Evolutionary conservation across 2,113 vertebrate genomes (phyloP), one percentile per base, ranked within the genome.

Genomic region (Sebastes fasciatus): DNA sequence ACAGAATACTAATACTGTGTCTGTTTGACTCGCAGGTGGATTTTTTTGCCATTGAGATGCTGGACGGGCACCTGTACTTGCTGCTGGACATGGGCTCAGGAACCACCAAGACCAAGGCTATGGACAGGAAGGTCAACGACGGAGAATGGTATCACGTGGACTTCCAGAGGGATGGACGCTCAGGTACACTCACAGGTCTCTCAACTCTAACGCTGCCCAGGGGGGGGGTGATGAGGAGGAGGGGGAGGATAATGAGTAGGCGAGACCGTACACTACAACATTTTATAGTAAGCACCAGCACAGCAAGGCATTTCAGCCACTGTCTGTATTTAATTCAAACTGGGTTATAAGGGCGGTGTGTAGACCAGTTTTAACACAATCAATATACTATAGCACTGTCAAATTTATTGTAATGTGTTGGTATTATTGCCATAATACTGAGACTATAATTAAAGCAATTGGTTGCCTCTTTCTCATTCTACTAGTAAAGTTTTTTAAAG

Each of bases 81-180:
- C 95, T 99, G 66, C 91, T 99, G 79, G 98, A 99, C 93, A 99
- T 99, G 98, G 98, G 98, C 67, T 99, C 98, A 17, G 98, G 98
- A 87, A 99, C 98, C 85, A 99, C 98, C 86, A 99, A 99, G 94
- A 98, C 97, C 81, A 97, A 95, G 91, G 97, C 98, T 48, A 94
- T 98, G 9, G 97, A 97, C 93, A 97, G 94, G 90, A 99, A 99
- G 78, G 98, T 99, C 84, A 99, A 99, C 79, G 98, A 99, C 8
- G 98, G 98, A 72, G 98, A 99, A 87, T 99, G 98, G 98, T 99
- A 99, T 91, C 98, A 99, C 0, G 98, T 99, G 79, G 98, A 99
- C 93, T 99, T 99, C 86, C 98, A 99, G 87, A 95, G 98, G 71
- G 98, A 99, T 1, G 98, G 98, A 80, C 96, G 98, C 62, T 98